Conservation (phyloP, 1,140 invertebrate species). For the Scaptomyza pallida region DNA sequence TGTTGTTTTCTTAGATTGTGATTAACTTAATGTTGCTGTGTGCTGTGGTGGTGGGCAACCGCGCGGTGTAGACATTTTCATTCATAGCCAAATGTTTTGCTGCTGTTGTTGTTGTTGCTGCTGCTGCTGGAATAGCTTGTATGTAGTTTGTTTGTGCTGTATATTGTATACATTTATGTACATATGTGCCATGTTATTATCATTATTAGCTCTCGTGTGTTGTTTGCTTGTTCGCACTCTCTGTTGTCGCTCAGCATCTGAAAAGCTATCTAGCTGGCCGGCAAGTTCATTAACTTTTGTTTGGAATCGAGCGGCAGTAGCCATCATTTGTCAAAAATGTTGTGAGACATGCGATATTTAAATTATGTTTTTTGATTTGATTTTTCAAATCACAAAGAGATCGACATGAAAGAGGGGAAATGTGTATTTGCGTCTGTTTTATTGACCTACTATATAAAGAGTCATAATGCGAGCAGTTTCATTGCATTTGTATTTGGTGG, state of each 20-base stretch:
- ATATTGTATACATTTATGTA: too few relatives aligned
- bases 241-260: conserved; percentile 12
- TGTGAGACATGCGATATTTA: conserved; percentile 76
- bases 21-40: conserved; percentile 37
- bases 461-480: conserved; percentile 8
- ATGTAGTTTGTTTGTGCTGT: conserved; percentile 6
- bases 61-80: conserved; percentile 70
- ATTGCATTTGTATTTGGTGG: conserved; percentile 1
- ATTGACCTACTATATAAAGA: conserved; percentile 44
- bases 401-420: too few relatives aligned
- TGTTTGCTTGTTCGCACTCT: conserved; percentile 42
- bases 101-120: not conserved
- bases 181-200: conserved; percentile 62
- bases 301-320: conserved; percentile 43
- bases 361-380: conserved; percentile 65
- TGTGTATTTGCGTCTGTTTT: not conserved
- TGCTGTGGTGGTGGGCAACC: conserved; percentile 40
- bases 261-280: conserved; percentile 3
- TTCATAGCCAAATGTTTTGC: conserved; percentile 58
- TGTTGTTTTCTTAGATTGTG: not conserved
- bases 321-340: conserved; percentile 75
- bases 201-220: conserved; percentile 65
- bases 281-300: conserved; percentile 79
- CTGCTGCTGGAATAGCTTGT: too few relatives aligned
- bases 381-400: conserved; percentile 13